Percentiles rank a stretch among this genome's conserved stretches.
Conservation (phyloP, 1,140 invertebrate species). For the Euura saliciscinereae region DNA sequence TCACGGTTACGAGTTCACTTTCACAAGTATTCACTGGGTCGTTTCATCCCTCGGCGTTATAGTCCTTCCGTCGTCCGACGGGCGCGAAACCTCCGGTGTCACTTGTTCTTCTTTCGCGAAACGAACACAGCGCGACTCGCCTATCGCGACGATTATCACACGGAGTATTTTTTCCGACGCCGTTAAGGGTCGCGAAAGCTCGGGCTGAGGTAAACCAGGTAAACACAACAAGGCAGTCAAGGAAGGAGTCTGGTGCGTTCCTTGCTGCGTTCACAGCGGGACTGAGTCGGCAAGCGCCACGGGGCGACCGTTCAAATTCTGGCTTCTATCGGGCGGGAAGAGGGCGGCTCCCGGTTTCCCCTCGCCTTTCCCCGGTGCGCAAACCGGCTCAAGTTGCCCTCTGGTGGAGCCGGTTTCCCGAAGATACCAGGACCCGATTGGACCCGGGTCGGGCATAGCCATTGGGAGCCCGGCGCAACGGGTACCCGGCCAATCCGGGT, state of each 20-base stretch:
- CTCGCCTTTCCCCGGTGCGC: conserved; percentile 14
- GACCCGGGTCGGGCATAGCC: conserved; percentile 13
- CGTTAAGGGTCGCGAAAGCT: not conserved
- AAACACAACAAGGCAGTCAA: not conserved
- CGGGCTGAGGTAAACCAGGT: not conserved
- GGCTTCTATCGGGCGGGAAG: not conserved
- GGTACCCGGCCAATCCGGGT: conserved; percentile 1
- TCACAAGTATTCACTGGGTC: too few species aligned
- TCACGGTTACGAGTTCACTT: too few species aligned
- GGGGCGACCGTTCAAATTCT: conserved; percentile 24
- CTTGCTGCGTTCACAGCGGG: conserved; percentile 60
- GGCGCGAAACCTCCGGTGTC: too few species aligned
- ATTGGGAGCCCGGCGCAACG: not conserved
- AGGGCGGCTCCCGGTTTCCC: conserved; percentile 7
- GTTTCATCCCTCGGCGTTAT: too few species aligned
- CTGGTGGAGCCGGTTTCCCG: conserved; percentile 12
- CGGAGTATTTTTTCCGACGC: too few species aligned
- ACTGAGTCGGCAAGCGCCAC: conserved; percentile 47
- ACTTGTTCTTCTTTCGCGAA: too few species aligned
- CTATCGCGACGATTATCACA: too few species aligned
- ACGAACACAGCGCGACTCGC: too few species aligned
- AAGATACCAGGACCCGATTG: conserved; percentile 44
- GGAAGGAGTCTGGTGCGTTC: conserved; percentile 43
- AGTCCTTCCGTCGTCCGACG: too few species aligned
- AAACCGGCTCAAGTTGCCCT: not conserved